Evolutionary conservation across 2,113 vertebrate genomes (phyloP), one percentile per base, ranked within the genome.

Genomic region (Sander lucioperca): DNA sequence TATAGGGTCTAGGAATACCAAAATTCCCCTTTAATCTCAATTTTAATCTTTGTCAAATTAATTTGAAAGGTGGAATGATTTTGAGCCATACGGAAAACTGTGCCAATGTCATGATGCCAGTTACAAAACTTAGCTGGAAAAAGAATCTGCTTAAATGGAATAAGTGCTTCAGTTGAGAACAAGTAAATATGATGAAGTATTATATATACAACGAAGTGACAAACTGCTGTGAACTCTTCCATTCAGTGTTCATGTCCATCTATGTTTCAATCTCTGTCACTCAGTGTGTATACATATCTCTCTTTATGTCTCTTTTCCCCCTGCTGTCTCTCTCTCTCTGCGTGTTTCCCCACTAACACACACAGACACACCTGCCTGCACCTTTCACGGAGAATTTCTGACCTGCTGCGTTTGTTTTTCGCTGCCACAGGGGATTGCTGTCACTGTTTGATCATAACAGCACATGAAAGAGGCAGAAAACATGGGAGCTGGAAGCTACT

Each of bases 391-490:
- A 62, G 54, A 80, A 67, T 73, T 66, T 85, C 59, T 82, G 33
- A 86, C 79, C 76, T 25, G 74, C 50, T 48, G 74, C 18, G 50
- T 85, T 88, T 79, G 79, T 84, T 88, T 86, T 81, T 45, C 11
- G 4, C 54, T 76, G 62, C 83, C 74, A 64, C 13, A 0, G 67
- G 73, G 75, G 75, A 53, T 69, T 73, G 59, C 73, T 77, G 66
- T 83, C 74, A 72, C 54, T 48, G 45, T 70, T 83, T 86, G 88
- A 86, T 88, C 59, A 67, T 65, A 69, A 74, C 21, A 62, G 54
- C 67, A 84, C 67, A 84, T 79, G 84, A 89, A 80, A 89, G 79
- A 84, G 72, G 54, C 82, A 82, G 62, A 67, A 59, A 62, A 76
- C 65, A 68, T 54, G 15, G 62, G n/a, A 65, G 79, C 69, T 73